Evolutionary conservation across 2,888 invertebrate genomes (phyloP).

Genomic region (Halictus quadricinctus): DNA sequence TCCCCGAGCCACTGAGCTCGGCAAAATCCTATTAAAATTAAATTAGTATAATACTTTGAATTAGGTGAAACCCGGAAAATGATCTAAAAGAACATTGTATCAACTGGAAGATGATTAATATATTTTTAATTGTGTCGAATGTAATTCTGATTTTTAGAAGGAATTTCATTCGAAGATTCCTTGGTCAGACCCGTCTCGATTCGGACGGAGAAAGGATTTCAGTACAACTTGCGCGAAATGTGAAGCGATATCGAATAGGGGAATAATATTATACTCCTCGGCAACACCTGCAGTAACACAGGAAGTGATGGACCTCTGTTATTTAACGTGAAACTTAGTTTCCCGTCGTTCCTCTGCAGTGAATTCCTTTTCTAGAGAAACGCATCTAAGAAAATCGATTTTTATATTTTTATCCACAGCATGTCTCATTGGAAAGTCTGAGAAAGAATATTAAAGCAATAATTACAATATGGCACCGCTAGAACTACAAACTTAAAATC

Average conservation of each 20-base stretch:
- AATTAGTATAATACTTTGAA: no score
- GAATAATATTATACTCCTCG: neutral
- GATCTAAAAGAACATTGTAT: no score
- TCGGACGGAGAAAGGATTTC: neutral
- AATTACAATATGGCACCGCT: no score
- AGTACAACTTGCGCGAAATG: neutral
- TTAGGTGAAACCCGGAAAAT: no score
- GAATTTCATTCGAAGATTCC: neutral
- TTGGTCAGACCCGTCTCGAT: neutral
- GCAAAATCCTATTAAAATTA: no score
- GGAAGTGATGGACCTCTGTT: neutral
- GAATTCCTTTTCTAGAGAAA: neutral
- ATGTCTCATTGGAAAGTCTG: no score
- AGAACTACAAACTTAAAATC: no score
- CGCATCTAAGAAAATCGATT: no score
- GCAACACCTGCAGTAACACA: neutral
- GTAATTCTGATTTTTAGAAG: neutral
- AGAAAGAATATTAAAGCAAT: no score
- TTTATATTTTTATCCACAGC: no score
- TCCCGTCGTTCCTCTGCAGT: neutral
- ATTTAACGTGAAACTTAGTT: neutral
- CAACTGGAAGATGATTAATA: neutral
- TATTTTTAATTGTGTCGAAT: neutral
- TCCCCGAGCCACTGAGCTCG: neutral
- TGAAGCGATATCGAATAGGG: neutral